Evolutionary conservation across 1,140 invertebrate genomes (phyloP), one percentile per base, ranked within the genome.

Genomic region (Bombus difficillimus): DNA sequence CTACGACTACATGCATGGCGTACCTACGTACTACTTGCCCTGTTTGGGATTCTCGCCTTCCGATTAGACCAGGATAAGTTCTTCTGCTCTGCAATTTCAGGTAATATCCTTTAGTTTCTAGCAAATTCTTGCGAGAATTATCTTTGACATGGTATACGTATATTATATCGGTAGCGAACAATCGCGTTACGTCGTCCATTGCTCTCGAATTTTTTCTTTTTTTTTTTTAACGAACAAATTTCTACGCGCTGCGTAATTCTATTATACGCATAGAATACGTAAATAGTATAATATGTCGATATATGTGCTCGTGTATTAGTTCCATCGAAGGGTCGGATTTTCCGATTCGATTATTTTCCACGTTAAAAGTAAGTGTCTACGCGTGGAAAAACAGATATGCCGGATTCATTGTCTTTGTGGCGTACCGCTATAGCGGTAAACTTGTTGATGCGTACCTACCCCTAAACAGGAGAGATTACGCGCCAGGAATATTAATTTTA

Each of bases 11-110:
- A 28, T 41, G 53, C 72, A 47, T 53, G 32, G 13, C 37, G 43
- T 39, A 22, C 32, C 43, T 80, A 32, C 77, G 62, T 85, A 57
- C 59, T n/a, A 62, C 59, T 62, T 62, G 59, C 10, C 57, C 41
- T 73, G 77, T 81, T 71, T 57, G 69, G 68, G 28, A 62, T n/a
- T 41, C 71, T 81, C 74, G 69, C 64, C 78, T 71, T 81, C 37
- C 74, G 71, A 86, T 86, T 86, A 86, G 59, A 81, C 73, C 75
- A 53, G 62, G 59, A 59, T 57, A 81, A 86, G 71, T 81, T 81
- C 37, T 69, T 72, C 34, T 75, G 43, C 32, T 57, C 25, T 28
- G 69, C 57, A 78, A 84, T 78, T 77, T 53, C 34, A 78, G 18
- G 34, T 47, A 85, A 81, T 81, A 62, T 72, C 77, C 22, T 71